Percentiles rank a stretch among this genome's conserved stretches.
Conservation (phyloP, 2,797 vertebrate genomes). For the Phylloscopus collybita region DNA sequence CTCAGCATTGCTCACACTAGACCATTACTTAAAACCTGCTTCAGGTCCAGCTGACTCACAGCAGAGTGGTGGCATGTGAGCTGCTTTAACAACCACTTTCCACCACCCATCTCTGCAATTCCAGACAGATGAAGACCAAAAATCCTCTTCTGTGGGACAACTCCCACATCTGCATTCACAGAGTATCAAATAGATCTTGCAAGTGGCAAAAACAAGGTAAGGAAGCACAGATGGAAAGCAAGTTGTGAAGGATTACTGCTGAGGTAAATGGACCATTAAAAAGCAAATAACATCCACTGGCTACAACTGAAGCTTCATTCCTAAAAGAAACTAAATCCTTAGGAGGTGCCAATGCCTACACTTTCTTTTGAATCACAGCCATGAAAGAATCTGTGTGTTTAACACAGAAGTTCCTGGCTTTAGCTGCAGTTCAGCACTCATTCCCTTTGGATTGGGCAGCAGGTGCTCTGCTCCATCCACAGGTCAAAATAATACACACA, state of each 20-base stretch:
- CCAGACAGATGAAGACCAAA: not conserved
- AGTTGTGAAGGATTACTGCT: conserved; percentile 5
- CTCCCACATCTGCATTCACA: conserved; percentile 54
- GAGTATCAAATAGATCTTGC: conserved; percentile 38
- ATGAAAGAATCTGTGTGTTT: not conserved
- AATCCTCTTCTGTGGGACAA: conserved; percentile 19
- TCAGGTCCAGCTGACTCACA: conserved; percentile 47
- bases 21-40: not conserved
- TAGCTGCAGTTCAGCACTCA: not conserved
- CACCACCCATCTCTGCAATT: not conserved
- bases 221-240: conserved; percentile 44
- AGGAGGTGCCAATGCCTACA: not conserved
- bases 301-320: not conserved
- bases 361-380: not conserved
- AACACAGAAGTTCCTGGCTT: not conserved
- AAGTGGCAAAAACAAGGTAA: conserved; percentile 44
- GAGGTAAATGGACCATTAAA: conserved; percentile 57
- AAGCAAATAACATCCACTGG: conserved; percentile 26
- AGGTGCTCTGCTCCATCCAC: not conserved
- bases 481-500: not conserved
- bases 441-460: fast-evolving
- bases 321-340: conserved; percentile 17
- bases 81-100: not conserved
- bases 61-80: not conserved
- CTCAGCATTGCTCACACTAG: not conserved